Evolutionary conservation across 2,888 invertebrate genomes (phyloP).

Genomic region (Drosophila imparisetae): DNA sequence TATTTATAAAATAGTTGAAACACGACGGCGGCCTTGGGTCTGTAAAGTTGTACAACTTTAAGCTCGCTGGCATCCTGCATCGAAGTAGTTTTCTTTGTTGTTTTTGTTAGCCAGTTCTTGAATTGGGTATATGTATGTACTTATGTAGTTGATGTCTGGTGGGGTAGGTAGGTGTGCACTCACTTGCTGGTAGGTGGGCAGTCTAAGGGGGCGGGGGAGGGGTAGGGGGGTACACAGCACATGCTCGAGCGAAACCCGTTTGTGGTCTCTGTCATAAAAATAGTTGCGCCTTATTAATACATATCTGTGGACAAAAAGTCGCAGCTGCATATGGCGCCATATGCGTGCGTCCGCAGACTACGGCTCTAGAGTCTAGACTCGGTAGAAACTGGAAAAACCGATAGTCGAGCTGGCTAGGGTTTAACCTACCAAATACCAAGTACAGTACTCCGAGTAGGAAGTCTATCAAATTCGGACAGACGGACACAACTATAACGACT

Average conservation of each 20-base stretch:
- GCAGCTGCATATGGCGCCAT: slow-evolving; percentile 47
- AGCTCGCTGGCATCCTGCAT: slow-evolving; percentile 45
- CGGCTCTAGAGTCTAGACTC: slow-evolving; percentile 13
- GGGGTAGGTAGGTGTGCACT: background rate
- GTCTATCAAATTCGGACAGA: background rate
- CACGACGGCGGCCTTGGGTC: slow-evolving; percentile 45
- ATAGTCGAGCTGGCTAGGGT: background rate
- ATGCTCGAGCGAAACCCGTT: slow-evolving; percentile 51
- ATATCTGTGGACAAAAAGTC: slow-evolving; percentile 17
- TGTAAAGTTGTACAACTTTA: background rate
- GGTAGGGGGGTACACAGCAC: slow-evolving; percentile 1
- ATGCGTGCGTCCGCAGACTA: slow-evolving; percentile 14
- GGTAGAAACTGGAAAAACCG: slow-evolving; percentile 15
- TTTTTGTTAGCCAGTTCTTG: slow-evolving; percentile 15
- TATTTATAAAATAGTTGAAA: slow-evolving; percentile 5
- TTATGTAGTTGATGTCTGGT: slow-evolving; percentile 54
- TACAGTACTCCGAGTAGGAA: background rate
- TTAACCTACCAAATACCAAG: background rate
- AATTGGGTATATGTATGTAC: slow-evolving; percentile 12
- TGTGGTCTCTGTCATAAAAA: slow-evolving; percentile 61
- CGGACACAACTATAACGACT: background rate
- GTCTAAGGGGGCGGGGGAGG: background rate
- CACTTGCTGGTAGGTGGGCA: background rate
- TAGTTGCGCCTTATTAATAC: slow-evolving; percentile 57
- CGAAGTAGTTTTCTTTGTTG: slow-evolving; percentile 33